Evolutionary conservation across 2,888 invertebrate species (phyloP).

Genomic region (Eupithecia centaureata): DNA sequence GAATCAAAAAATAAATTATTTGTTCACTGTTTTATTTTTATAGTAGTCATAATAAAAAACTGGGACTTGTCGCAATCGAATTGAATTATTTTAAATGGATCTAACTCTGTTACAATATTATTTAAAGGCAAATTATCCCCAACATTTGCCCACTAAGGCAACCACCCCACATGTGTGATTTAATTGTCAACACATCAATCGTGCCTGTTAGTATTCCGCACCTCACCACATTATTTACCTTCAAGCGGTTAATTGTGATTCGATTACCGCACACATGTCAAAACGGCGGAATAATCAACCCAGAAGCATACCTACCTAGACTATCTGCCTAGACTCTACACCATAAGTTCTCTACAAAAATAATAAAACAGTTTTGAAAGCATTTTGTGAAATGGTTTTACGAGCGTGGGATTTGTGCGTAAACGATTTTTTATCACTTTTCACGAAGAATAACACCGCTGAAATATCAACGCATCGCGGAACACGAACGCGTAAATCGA

Average conservation of each 20-base stretch:
- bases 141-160: background rate
- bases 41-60: background rate
- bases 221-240: constrained; percentile 62
- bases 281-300: constrained; percentile 57
- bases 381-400: constrained; percentile 84
- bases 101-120: background rate
- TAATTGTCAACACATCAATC: constrained; percentile 55
- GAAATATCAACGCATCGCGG: constrained; percentile 68
- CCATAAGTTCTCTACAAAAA: constrained; percentile 47
- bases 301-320: constrained; percentile 53
- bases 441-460: constrained; percentile 71
- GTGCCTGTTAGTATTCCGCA: constrained; percentile 67
- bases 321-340: constrained; percentile 46
- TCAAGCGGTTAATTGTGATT: constrained; percentile 61
- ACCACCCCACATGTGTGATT: constrained; percentile 14
- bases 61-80: background rate
- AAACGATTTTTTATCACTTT: constrained; percentile 66
- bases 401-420: constrained; percentile 83
- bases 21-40: background rate
- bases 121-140: background rate
- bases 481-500: constrained; percentile 46
- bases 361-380: constrained; percentile 67
- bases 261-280: constrained; percentile 62
- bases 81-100: background rate
- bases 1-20: too few species aligned